phyloP scores from a whole-genome alignment of 2,797 vertebrate genomes.

The Eulemur mongoz region DNA sequence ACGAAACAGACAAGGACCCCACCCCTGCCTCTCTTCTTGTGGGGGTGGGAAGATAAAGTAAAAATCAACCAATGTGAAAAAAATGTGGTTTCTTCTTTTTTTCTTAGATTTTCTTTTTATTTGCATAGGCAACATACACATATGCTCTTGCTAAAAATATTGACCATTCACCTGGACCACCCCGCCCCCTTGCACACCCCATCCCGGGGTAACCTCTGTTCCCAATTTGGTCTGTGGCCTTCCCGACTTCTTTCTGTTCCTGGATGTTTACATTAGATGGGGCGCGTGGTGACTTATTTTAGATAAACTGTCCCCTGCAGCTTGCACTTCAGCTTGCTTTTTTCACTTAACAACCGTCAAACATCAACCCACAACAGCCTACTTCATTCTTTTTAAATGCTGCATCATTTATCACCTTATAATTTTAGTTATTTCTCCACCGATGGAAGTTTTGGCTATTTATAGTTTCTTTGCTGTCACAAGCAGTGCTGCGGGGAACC shows the following conservation, averaged over 20 bases:
- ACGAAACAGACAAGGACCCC: neutral
- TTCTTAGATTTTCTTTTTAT: neutral
- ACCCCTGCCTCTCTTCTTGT: neutral
- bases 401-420: neutral
- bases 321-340: neutral
- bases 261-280: fast-evolving
- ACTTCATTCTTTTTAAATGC: neutral
- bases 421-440: neutral
- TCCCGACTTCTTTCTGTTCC: neutral
- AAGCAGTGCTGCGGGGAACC: too few species aligned
- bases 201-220: neutral
- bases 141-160: neutral
- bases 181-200: neutral
- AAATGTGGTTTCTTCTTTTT: neutral
- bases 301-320: fast-evolving
- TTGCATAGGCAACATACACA: neutral
- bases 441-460: neutral
- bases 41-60: neutral
- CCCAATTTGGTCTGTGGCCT: neutral
- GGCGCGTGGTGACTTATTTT: neutral
- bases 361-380: neutral
- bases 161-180: neutral
- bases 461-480: neutral
- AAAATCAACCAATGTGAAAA: neutral
- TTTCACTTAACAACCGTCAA: neutral